phyloP scores from a whole-genome alignment of 2,113 vertebrate species.

The Sula dactylatra region DNA sequence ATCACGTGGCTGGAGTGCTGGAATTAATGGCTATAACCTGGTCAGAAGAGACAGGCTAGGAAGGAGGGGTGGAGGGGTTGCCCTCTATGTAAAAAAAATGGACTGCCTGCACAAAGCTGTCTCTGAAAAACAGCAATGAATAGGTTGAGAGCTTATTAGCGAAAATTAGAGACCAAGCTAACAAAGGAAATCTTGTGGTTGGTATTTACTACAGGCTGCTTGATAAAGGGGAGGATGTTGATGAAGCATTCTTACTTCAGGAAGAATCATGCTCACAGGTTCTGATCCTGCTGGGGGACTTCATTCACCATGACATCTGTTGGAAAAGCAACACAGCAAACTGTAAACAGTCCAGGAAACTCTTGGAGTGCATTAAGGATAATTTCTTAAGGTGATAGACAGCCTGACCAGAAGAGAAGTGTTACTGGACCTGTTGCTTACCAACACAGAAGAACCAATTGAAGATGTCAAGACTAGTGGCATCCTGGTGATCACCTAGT shows the following conservation, averaged over 20 bases:
- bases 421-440: not conserved
- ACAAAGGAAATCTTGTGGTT: not conserved
- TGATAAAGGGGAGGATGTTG: not conserved
- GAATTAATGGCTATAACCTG: not conserved
- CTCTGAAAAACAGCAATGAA: not conserved
- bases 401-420: not conserved
- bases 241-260: not conserved
- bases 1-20: not conserved
- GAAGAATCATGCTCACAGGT: not conserved
- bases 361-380: not conserved
- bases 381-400: not conserved
- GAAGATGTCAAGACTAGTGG: not conserved
- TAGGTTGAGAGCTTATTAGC: not conserved
- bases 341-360: not conserved
- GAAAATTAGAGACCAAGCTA: not conserved
- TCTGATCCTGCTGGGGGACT: not conserved
- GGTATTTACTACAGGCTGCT: not conserved
- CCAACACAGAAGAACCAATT: not conserved
- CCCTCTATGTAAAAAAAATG: not conserved
- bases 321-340: not conserved
- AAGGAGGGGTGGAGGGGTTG: not conserved
- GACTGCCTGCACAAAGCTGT: not conserved
- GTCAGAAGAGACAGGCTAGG: not conserved
- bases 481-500: not conserved
- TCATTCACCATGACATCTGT: not conserved